These are phyloP conservation scores for Carollia perspicillata DNA, from an alignment of 2,113 vertebrate genomes.

Conservation along the genomic window DNA sequence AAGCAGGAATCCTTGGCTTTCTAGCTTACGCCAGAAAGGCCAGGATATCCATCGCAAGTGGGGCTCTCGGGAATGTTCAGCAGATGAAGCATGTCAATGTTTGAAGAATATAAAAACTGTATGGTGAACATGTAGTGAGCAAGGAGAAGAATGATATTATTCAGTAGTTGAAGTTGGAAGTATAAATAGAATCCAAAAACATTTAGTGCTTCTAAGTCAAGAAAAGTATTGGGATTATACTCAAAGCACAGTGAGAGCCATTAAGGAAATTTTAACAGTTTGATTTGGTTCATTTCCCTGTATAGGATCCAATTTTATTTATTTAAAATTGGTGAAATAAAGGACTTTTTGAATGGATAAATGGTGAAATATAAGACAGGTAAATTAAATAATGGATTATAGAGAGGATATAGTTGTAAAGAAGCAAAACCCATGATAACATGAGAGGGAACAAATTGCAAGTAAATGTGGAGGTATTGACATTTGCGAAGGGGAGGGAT, in stretches of 20 bases:
- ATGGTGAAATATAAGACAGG: background rate
- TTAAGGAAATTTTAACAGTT: background rate
- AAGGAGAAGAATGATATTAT: background rate
- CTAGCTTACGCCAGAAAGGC: background rate
- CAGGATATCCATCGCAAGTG: background rate
- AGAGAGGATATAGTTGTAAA: background rate
- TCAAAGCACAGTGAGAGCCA: background rate
- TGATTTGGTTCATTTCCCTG: background rate
- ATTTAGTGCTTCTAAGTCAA: background rate
- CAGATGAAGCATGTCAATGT: background rate
- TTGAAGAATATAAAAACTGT: background rate
- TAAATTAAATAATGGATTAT: background rate
- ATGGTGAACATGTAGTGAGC: background rate
- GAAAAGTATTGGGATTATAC: background rate
- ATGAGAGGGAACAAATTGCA: background rate
- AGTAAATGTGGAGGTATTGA: background rate
- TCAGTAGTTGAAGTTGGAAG: background rate
- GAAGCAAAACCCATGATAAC: background rate
- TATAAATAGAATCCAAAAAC: background rate
- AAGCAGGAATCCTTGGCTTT: background rate
- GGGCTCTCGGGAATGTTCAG: background rate
- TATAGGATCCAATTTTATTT: background rate
- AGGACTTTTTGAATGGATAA: background rate
- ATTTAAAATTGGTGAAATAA: background rate
- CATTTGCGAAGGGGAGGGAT: background rate